Evolutionary conservation across 2,888 invertebrate species (phyloP).

Genomic region (Temnothorax rugatulus): DNA sequence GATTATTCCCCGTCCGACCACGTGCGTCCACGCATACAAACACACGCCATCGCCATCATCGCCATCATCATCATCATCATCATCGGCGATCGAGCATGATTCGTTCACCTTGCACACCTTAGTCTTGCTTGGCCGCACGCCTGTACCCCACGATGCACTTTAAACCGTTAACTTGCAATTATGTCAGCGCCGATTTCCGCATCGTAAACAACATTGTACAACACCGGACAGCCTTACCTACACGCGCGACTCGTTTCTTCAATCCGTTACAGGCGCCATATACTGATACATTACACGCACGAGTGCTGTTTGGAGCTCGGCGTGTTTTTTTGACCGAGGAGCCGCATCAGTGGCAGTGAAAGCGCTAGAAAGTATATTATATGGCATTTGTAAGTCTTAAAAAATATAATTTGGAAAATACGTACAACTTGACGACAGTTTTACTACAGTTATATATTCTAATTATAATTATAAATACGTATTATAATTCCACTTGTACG

Average conservation of each 20-base stretch:
- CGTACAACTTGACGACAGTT: not conserved
- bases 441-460: not conserved
- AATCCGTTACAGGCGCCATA: slow-evolving; percentile 10
- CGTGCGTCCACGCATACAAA: slow-evolving; percentile 38
- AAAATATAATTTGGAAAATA: slow-evolving; percentile 14
- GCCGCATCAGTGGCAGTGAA: not conserved
- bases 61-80: slow-evolving; percentile 47
- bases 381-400: not conserved
- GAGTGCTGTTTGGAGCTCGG: not conserved
- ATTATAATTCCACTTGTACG: not conserved
- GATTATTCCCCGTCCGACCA: slow-evolving; percentile 36
- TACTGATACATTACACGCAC: not conserved
- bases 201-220: slow-evolving; percentile 49
- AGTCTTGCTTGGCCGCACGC: slow-evolving; percentile 71
- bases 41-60: slow-evolving; percentile 51
- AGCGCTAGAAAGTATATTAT: slow-evolving; percentile 14
- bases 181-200: slow-evolving; percentile 53
- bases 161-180: slow-evolving; percentile 60
- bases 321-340: not conserved
- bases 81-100: slow-evolving; percentile 71
- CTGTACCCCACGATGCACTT: slow-evolving; percentile 54
- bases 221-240: slow-evolving; percentile 7
- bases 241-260: slow-evolving; percentile 44
- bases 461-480: not conserved
- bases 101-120: slow-evolving; percentile 70